Base-by-base conservation (phyloP, 2,797 vertebrate genomes). In the Paedocypris micromegethes region DNA sequence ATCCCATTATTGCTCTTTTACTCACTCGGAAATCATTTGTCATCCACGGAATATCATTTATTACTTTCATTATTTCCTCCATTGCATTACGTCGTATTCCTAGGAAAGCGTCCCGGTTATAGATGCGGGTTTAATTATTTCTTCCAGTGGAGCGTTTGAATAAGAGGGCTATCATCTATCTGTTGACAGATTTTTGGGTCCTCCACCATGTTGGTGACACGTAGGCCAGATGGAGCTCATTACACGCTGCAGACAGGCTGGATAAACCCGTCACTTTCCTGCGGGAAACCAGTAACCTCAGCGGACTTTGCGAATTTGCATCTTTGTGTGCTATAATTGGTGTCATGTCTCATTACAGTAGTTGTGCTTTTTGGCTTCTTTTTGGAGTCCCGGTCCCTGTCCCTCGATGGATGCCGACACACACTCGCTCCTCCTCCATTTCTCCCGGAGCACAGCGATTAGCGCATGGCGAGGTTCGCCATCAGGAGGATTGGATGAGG, bases 181-280 rank as follows among this genome's bases (percentile, higher is more conserved):
- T 60, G 42, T 57, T 46, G 57, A 68, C 54, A 58, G 47, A 50
- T 53, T 68, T 52, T 59, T 53, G 49, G 56, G 43, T 54, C 38
- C 43, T 68, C 57, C 39, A 60, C 9, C n/a, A 41, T 48, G 9
- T 23, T 5, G 6, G 61, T 47, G 50, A 54, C 39, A 54, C 38
- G 58, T 43, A 53, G 66, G 58, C 66, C 66, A 68, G 66, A 57
- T 61, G 66, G 66, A 54, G 66, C 66, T 68, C 66, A 68, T 68
- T 61, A 61, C 66, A 61, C 53, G 50, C 48, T 48, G 50, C 58
- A 68, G 66, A 54, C 57, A 60, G 66, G 37, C 66, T 47, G 66
- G 9, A 68, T 61, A 60, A 61, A 48, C 66, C 54, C 44, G 43
- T 54, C n/a, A 38, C 37, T 61, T 6, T 43, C 66, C 58, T 55